Evolutionary conservation across 2,113 vertebrate species (phyloP).

Genomic region (Argyrosomus japonicus): DNA sequence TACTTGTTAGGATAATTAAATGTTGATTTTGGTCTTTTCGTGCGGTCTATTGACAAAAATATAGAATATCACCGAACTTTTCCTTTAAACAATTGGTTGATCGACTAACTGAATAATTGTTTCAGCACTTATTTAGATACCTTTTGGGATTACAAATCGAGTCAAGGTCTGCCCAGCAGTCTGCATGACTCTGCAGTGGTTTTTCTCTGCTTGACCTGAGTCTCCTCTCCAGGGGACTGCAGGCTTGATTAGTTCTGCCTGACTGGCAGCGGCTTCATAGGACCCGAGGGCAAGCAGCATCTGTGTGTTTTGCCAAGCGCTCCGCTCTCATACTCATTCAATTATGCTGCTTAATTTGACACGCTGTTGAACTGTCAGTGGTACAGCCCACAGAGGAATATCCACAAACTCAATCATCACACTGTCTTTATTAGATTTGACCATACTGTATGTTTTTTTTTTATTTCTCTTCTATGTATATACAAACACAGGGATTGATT

Average conservation of each 20-base stretch:
- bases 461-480: conserved; percentile 9
- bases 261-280: conserved; percentile 9
- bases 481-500: conserved; percentile 21
- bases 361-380: conserved; percentile 47
- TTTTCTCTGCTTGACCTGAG: conserved; percentile 38
- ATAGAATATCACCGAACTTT: neutral
- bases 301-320: conserved; percentile 49
- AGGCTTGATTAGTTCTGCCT: conserved; percentile 55
- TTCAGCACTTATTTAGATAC: neutral
- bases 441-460: neutral
- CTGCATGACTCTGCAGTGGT: conserved; percentile 18
- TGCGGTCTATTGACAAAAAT: neutral
- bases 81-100: neutral
- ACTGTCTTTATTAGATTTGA: conserved; percentile 32
- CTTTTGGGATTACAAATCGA: conserved; percentile 2
- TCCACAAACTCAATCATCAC: conserved; percentile 43
- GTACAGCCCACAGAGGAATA: conserved; percentile 35
- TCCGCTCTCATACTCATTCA: conserved; percentile 52
- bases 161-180: neutral
- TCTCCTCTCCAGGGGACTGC: conserved; percentile 14
- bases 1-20: neutral
- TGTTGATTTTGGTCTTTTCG: neutral
- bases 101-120: neutral
- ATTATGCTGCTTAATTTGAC: conserved; percentile 68
- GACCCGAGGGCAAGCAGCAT: conserved; percentile 48